Evolutionary conservation across 2,888 invertebrate species (phyloP).

Genomic region (Lithosia quadra): DNA sequence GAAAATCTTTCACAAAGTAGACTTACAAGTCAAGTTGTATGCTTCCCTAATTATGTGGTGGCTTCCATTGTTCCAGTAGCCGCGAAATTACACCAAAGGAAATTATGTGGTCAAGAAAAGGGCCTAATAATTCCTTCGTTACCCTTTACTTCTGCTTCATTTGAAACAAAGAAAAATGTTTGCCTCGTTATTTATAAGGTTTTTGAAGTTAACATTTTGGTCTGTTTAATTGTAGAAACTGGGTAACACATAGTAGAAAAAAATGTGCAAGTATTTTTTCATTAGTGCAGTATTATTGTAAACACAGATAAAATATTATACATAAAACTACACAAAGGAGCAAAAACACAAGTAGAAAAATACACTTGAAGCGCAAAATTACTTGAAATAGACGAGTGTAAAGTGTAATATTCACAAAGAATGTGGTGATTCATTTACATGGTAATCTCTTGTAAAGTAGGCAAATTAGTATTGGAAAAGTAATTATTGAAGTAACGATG

Average conservation of each 20-base stretch:
- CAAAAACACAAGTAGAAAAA: neutral
- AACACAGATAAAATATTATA: neutral
- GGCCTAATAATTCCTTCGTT: conserved; percentile 27
- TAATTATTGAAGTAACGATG: neutral
- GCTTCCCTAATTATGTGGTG: conserved; percentile 28
- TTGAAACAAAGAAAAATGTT: conserved; percentile 19
- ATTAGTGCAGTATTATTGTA: neutral
- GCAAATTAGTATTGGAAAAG: too few relatives aligned
- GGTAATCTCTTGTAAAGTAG: neutral
- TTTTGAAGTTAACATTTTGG: conserved; percentile 4
- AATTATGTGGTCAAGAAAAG: conserved; percentile 40
- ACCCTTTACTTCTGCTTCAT: conserved; percentile 14
- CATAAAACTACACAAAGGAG: neutral
- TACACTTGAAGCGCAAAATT: neutral
- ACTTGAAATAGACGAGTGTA: neutral
- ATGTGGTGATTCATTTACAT: neutral
- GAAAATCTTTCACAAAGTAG: conserved; percentile 4
- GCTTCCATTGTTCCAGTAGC: conserved; percentile 21
- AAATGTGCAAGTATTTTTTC: neutral
- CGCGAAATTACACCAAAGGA: conserved; percentile 29
- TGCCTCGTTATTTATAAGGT: neutral
- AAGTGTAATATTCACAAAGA: neutral
- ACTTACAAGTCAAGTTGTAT: conserved; percentile 11
- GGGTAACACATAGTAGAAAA: neutral
- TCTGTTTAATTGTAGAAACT: neutral